phyloP scores from a whole-genome alignment of 2,888 invertebrate species.

The Hylaea fasciaria region DNA sequence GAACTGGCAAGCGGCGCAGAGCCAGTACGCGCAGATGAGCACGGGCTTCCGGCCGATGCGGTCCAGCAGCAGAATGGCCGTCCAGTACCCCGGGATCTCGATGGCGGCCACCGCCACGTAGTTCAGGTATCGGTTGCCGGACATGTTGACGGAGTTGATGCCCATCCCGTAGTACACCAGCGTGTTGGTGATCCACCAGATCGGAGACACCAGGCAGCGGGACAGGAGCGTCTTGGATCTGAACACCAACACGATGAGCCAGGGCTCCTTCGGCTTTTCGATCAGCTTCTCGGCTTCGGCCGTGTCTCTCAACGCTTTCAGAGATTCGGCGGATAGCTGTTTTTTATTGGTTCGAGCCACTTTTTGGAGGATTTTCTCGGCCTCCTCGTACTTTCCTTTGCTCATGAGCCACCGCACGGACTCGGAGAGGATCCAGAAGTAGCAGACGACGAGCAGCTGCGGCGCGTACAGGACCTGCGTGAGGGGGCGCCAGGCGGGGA shows the following conservation, averaged over 20 bases:
- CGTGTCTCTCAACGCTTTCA: constrained; percentile 69
- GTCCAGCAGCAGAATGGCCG: constrained; percentile 87
- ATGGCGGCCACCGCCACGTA: constrained; percentile 87
- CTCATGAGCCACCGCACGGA: constrained; percentile 91
- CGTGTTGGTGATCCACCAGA: constrained; percentile 89
- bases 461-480: constrained; percentile 89
- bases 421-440: constrained; percentile 90
- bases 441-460: constrained; percentile 87
- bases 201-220: constrained; percentile 72
- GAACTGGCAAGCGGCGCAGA: constrained; percentile 87
- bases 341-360: constrained; percentile 87
- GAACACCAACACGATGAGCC: constrained; percentile 65
- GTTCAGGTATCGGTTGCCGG: constrained; percentile 88
- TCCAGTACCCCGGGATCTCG: constrained; percentile 90
- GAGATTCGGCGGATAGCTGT: constrained; percentile 81
- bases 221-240: constrained; percentile 62
- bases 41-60: constrained; percentile 87
- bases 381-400: constrained; percentile 87
- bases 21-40: constrained; percentile 84
- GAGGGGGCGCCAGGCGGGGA: constrained; percentile 88
- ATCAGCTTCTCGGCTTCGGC: constrained; percentile 65
- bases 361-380: constrained; percentile 85
- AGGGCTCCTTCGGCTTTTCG: constrained; percentile 65
- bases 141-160: constrained; percentile 87
- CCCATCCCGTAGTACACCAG: constrained; percentile 90